A percentile compares a stretch with the other conserved stretches of the same genome.
phyloP scores from a whole-genome alignment of 2,888 invertebrate species.

The Drosophila demipolita region DNA sequence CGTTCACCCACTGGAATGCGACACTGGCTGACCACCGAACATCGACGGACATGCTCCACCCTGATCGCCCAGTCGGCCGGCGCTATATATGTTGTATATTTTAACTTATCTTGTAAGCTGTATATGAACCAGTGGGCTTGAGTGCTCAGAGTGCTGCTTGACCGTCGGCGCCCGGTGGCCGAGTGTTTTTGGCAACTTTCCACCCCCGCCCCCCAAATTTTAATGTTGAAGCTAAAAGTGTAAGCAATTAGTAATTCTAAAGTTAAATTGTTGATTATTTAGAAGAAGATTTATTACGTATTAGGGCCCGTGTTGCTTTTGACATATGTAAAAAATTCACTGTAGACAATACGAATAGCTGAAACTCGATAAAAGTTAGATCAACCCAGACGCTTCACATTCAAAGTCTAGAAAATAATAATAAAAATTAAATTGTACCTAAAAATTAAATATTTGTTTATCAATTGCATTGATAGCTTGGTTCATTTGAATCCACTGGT shows the following conservation, averaged over 20 bases:
- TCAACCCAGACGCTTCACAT: conserved; percentile 28
- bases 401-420: conserved; percentile 21
- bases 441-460: neutral
- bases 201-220: conserved; percentile 39
- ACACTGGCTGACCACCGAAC: conserved; percentile 24
- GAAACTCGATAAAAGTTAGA: conserved; percentile 31
- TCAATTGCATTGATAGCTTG: neutral
- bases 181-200: conserved; percentile 23
- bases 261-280: conserved; percentile 71
- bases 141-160: conserved; percentile 56
- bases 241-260: conserved; percentile 62
- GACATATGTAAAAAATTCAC: conserved; percentile 50
- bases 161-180: conserved; percentile 54
- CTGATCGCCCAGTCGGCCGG: conserved; percentile 43
- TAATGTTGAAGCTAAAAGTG: conserved; percentile 68
- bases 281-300: conserved; percentile 46
- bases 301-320: conserved; percentile 35
- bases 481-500: neutral
- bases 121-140: conserved; percentile 38
- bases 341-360: conserved; percentile 41
- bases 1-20: conserved; percentile 12
- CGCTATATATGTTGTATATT: conserved; percentile 65
- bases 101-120: conserved; percentile 64
- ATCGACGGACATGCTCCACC: conserved; percentile 44
- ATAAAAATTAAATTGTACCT: conserved; percentile 19